A percentile compares a stretch with the other conserved stretches of the same genome.
These are phyloP conservation scores for Albula goreensis DNA, from an alignment of 2,113 vertebrate genomes.

Conservation along the genomic window DNA sequence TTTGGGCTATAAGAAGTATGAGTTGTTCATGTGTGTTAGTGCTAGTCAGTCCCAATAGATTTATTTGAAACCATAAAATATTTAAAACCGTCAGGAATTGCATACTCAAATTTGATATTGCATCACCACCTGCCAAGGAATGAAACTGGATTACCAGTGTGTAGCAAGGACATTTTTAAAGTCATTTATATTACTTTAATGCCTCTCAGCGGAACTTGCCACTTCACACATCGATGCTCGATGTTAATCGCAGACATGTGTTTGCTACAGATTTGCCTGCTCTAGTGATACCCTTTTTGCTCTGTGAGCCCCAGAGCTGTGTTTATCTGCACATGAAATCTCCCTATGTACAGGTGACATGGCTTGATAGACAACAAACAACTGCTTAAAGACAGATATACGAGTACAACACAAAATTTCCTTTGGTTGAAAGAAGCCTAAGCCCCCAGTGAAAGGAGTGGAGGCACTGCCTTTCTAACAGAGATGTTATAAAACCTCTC, in stretches of 20 bases:
- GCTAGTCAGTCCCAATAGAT: too few relatives aligned
- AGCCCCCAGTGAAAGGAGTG: too few relatives aligned
- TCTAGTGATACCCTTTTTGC: not conserved
- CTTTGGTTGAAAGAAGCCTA: too few relatives aligned
- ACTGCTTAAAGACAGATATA: not conserved
- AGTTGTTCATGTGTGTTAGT: too few relatives aligned
- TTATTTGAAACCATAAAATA: not conserved
- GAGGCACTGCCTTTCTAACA: too few relatives aligned
- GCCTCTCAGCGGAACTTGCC: not conserved
- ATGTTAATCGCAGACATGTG: not conserved
- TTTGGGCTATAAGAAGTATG: too few relatives aligned
- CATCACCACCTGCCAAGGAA: not conserved
- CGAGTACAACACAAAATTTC: not conserved
- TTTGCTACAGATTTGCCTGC: not conserved
- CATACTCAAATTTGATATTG: not conserved
- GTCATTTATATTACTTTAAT: constrained; percentile 33
- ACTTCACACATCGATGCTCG: constrained; percentile 3
- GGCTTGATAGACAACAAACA: not conserved
- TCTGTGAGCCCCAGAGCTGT: too few relatives aligned
- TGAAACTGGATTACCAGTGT: not conserved
- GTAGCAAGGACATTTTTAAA: constrained; percentile 17
- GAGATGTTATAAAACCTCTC: too few relatives aligned
- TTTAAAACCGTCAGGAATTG: not conserved
- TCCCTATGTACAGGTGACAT: not conserved
- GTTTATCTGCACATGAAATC: not conserved